Conservation (phyloP, 2,888 invertebrate genomes). For the Ophraella communa region DNA sequence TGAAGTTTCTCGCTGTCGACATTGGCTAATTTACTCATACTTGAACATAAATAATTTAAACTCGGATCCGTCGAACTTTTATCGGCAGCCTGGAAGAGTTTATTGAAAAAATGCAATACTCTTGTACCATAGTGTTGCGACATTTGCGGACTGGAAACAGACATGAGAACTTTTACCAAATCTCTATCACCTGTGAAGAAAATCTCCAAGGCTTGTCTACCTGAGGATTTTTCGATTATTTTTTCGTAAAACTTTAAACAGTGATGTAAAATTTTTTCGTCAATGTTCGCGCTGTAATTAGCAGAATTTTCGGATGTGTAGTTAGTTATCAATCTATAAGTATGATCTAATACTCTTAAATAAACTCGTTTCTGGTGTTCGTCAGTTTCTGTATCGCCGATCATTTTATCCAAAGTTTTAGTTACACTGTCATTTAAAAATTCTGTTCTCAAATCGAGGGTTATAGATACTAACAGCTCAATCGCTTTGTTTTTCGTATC, state of each 20-base stretch:
- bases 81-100: conserved; percentile 71
- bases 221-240: conserved; percentile 81
- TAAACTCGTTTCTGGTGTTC: conserved; percentile 70
- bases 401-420: conserved; percentile 68
- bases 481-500: conserved; percentile 70
- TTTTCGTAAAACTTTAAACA: conserved; percentile 87
- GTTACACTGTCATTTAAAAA: conserved; percentile 71
- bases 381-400: conserved; percentile 70
- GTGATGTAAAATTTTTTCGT: conserved; percentile 69
- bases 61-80: conserved; percentile 68
- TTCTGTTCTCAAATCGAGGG: conserved; percentile 79
- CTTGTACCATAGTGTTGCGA: conserved; percentile 75
- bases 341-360: conserved; percentile 68
- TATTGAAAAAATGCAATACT: conserved; percentile 82
- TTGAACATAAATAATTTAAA: conserved; percentile 71
- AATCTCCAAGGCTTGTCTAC: conserved; percentile 80
- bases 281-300: conserved; percentile 55
- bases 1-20: conserved; percentile 71
- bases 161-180: conserved; percentile 79
- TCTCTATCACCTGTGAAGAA: conserved; percentile 78
- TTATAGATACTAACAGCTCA: conserved; percentile 75
- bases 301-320: conserved; percentile 59
- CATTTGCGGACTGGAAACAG: conserved; percentile 77
- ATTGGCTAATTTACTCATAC: conserved; percentile 70
- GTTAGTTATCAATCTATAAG: conserved; percentile 72